A percentile compares a stretch with the other conserved stretches of the same genome.
These are phyloP conservation scores for Sitodiplosis mosellana DNA, from an alignment of 1,140 invertebrate species.

Conservation along the genomic window DNA sequence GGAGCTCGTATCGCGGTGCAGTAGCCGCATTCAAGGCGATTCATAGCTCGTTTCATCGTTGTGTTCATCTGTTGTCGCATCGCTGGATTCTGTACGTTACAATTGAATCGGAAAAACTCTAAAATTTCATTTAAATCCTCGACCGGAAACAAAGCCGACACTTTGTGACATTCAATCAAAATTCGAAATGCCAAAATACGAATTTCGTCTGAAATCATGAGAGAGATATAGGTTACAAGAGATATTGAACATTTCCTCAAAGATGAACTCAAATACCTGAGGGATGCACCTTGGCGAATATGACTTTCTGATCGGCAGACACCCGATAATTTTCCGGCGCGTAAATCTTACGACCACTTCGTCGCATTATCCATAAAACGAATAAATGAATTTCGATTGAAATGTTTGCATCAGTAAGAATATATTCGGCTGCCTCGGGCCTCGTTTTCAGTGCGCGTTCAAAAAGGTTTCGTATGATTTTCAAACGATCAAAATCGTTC, in stretches of 20 bases:
- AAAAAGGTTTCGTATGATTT: constrained; percentile 11
- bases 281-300: not conserved
- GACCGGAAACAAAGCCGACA: constrained; percentile 39
- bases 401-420: constrained; percentile 4
- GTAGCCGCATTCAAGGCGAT: constrained; percentile 8
- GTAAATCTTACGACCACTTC: constrained; percentile 6
- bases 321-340: not conserved
- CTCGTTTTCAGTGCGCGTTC: constrained; percentile 13
- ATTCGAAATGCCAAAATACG: constrained; percentile 39
- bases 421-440: constrained; percentile 4
- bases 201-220: constrained; percentile 22
- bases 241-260: constrained; percentile 8
- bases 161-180: constrained; percentile 55
- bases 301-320: not conserved
- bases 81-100: constrained; percentile 46
- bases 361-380: constrained; percentile 12
- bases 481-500: constrained; percentile 5
- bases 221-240: no score
- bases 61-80: constrained; percentile 38
- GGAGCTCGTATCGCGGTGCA: constrained; percentile 9
- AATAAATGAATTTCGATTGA: constrained; percentile 14
- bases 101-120: constrained; percentile 48
- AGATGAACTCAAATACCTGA: not conserved
- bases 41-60: constrained; percentile 39
- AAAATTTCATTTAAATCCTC: constrained; percentile 47